Conservation (phyloP, 2,797 vertebrate species). For the Meriones psammophilus region DNA sequence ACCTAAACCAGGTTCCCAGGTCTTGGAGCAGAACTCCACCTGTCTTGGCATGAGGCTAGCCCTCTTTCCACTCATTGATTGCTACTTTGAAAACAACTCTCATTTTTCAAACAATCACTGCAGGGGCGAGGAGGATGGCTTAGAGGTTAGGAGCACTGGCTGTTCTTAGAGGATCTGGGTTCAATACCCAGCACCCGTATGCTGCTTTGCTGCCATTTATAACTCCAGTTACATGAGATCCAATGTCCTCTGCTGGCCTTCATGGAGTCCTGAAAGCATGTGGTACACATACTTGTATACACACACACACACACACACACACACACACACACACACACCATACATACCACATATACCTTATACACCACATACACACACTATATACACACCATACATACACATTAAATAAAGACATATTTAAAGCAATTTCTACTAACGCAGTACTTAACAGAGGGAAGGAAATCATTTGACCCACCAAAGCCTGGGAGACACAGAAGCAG, state of each 20-base stretch:
- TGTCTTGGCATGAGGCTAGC: background rate
- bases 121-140: background rate
- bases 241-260: background rate
- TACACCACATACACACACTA: background rate
- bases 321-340: background rate
- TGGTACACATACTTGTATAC: background rate
- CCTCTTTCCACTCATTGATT: background rate
- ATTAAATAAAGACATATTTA: background rate
- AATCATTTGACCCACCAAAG: background rate
- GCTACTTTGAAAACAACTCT: background rate
- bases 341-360: background rate
- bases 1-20: background rate
- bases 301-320: too few species aligned
- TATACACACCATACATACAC: too few species aligned
- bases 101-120: background rate
- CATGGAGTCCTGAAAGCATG: background rate
- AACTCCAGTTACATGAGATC: background rate
- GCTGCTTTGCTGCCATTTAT: background rate
- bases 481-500: accelerated
- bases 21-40: background rate
- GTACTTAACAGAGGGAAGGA: background rate
- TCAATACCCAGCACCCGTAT: background rate
- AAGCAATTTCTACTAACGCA: background rate
- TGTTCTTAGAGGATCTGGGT: background rate
- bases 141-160: background rate